Percentiles rank a stretch among this genome's conserved stretches.
Evolutionary conservation across 2,797 vertebrate species (phyloP).

Genomic region (Furcifer pardalis): DNA sequence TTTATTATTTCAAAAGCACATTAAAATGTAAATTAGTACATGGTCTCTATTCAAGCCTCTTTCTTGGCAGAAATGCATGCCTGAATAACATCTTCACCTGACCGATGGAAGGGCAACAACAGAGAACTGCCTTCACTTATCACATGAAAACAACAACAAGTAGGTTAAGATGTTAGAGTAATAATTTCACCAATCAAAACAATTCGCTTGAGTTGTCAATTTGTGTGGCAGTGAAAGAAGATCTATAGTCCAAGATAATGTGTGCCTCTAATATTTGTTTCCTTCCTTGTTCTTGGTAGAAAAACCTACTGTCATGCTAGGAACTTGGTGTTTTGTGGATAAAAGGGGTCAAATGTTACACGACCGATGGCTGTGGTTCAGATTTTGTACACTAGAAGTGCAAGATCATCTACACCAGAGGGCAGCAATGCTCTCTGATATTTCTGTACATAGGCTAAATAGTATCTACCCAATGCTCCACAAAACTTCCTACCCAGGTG

Average conservation of each 20-base stretch:
- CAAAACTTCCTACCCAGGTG: too few species aligned
- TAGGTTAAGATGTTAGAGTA: too few species aligned
- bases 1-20: too few species aligned
- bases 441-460: not conserved
- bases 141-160: not conserved
- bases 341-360: not conserved
- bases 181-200: not conserved
- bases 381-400: constrained; percentile 47
- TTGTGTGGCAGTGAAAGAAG: too few species aligned
- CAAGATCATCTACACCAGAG: constrained; percentile 59
- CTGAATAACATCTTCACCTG: too few species aligned
- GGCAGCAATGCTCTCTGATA: constrained; percentile 62
- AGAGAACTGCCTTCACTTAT: not conserved
- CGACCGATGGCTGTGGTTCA: not conserved
- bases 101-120: too few species aligned
- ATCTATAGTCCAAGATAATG: not conserved
- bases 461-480: not conserved
- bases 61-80: too few species aligned
- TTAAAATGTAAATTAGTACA: too few species aligned
- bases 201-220: not conserved
- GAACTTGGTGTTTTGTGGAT: not conserved
- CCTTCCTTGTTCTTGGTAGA: not conserved
- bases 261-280: rapidly evolving
- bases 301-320: rapidly evolving
- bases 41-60: too few species aligned